Evolutionary conservation across 1,140 invertebrate genomes (phyloP), one percentile per base, ranked within the genome.

Genomic region (Chrysomallon squamiferum): DNA sequence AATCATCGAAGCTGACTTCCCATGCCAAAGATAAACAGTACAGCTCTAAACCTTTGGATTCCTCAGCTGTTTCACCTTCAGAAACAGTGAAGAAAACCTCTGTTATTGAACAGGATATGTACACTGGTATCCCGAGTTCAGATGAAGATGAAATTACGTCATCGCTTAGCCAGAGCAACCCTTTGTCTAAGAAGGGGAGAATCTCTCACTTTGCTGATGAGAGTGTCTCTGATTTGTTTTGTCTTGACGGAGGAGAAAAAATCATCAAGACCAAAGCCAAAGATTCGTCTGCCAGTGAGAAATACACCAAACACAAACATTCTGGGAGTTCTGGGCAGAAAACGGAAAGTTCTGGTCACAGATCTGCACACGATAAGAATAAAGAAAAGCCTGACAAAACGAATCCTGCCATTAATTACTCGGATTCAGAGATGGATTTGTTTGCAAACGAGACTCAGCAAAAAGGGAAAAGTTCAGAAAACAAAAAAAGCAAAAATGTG

Each of bases 91-190:
- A 38, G 35, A 38, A 54, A 27, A 25, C 50, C 25, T 54, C 50
- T 15, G n/a, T n/a, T n/a, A n/a, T n/a, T n/a, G 29, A 54, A 15
- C 13, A 54, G n/a, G 50, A 54, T 13, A 54, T 54, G 50, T 54
- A 54, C 11, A 11, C 47, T 2, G n/a, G 43, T 52, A 32, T 62
- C 4, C 49, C 52, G 27, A 62, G 49, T 52, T 45, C 61, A 11
- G 61, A 62, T 22, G 49, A 62, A 29, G 50, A 54, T 54, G 50
- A 38, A 20, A 54, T 20, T 25, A 27, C 15, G 7, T 3, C 25
- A 15, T 20, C 50, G 0, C n/a, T 20, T 18, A 54, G 29, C 15
- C 22, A 54, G 15, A 30, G 22, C 25, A 22, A 54, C n/a, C 45
- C 45, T 54, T 25, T 27, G 25, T 54, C 50, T 5, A 5, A 38